Evolutionary conservation across 37 sponge, comb jelly and placozoan genomes (phyloP).

Genomic region (Axinella damicornis): DNA sequence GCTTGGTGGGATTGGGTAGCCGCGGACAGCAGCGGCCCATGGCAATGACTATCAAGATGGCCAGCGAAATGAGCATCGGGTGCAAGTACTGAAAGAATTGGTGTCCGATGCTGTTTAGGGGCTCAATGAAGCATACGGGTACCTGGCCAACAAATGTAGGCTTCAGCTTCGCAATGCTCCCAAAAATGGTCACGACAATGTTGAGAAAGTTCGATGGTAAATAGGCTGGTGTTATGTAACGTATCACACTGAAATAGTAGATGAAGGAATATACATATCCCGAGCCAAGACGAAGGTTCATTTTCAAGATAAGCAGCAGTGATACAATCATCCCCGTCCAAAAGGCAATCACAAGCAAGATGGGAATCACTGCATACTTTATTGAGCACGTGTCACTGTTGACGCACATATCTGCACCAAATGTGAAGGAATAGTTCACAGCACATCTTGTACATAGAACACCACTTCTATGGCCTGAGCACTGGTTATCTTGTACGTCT

Average conservation of each 20-base stretch:
- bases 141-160: conserved; percentile 10
- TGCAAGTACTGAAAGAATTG: not conserved
- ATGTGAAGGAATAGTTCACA: conserved; percentile 15
- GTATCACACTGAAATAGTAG: conserved; percentile 27
- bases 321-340: not conserved
- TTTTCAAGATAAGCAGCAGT: not conserved
- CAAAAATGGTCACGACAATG: not conserved
- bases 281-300: not conserved
- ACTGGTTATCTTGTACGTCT: conserved; percentile 7
- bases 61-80: conserved; percentile 7
- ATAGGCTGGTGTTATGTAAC: not conserved
- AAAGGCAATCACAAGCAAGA: not conserved
- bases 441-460: conserved; percentile 5
- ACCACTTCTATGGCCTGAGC: conserved; percentile 4
- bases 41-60: not conserved
- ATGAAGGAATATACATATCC: conserved; percentile 16
- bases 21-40: not conserved
- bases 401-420: conserved; percentile 9
- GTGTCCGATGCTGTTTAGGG: not conserved
- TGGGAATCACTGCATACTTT: not conserved
- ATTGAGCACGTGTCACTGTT: not conserved
- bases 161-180: conserved; percentile 15
- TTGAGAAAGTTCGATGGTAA: not conserved
- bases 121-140: not conserved
- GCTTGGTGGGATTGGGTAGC: not conserved